phyloP scores from a whole-genome alignment of 1,140 invertebrate species.

The Drosophila nikananu region DNA sequence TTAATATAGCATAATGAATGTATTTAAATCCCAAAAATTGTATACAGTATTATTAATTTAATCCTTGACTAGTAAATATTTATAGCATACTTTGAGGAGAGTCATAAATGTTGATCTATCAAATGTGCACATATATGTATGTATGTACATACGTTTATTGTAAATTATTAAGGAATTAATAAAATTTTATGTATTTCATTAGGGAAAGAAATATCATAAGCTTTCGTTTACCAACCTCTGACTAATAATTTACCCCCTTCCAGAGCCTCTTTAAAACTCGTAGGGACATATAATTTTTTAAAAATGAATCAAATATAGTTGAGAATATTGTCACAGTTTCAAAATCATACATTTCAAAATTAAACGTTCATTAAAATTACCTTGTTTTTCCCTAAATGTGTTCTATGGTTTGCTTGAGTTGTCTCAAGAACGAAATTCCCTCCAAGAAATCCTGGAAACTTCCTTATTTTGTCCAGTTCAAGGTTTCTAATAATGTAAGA shows the following conservation, averaged over 20 bases:
- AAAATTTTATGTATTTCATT: not conserved
- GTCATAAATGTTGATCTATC: not conserved
- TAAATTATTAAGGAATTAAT: not conserved
- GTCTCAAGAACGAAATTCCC: not conserved
- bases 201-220: not conserved
- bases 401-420: not conserved
- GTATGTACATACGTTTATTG: no score
- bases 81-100: constrained; percentile 9
- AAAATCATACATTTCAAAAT: constrained; percentile 1
- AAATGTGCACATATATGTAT: not conserved
- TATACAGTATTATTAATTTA: not conserved
- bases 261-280: no score
- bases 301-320: not conserved
- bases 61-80: not conserved
- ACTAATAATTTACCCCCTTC: not conserved
- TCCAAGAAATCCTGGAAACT: not conserved
- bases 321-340: not conserved
- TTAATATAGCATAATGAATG: no score
- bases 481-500: not conserved
- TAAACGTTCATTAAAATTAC: not conserved
- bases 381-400: not conserved
- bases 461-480: not conserved
- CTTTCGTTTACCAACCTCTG: not conserved
- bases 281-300: not conserved
- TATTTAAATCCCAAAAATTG: not conserved